Percentiles rank a stretch among this genome's conserved stretches.
Evolutionary conservation across 1,140 invertebrate genomes (phyloP).

Genomic region (Oreohelix idahoensis): DNA sequence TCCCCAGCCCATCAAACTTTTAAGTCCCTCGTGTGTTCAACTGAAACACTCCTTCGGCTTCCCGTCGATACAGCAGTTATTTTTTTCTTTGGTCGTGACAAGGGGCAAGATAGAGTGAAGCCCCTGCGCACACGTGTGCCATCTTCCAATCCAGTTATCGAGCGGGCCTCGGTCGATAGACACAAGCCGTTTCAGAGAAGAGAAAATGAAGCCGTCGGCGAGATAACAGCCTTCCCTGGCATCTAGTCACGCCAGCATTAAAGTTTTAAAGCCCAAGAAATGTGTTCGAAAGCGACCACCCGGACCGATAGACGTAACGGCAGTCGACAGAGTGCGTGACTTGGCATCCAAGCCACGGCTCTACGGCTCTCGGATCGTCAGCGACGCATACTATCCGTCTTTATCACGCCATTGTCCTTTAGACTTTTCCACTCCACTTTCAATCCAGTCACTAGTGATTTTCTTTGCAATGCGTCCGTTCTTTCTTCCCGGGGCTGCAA

Average conservation of each 20-base stretch:
- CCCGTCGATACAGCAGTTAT: background rate
- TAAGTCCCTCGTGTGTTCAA: background rate
- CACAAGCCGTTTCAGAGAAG: background rate
- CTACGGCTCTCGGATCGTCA: background rate
- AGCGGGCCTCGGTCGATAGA: constrained; percentile 9
- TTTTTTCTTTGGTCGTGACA: constrained; percentile 1
- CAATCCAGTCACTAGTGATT: background rate
- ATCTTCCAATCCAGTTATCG: background rate
- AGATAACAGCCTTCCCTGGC: constrained; percentile 27
- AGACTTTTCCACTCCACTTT: background rate
- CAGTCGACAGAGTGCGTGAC: constrained; percentile 23
- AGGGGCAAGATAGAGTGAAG: background rate
- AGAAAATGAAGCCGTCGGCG: constrained; percentile 29
- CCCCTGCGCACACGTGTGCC: background rate
- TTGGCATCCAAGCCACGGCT: constrained; percentile 10
- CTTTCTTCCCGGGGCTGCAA: background rate
- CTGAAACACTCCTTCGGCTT: background rate
- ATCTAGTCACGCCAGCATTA: constrained; percentile 31
- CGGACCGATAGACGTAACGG: constrained; percentile 21
- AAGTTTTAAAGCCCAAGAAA: constrained; percentile 28
- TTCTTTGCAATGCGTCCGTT: background rate
- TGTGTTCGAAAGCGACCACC: constrained; percentile 30
- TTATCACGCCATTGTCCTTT: background rate
- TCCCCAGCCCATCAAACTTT: background rate
- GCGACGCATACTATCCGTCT: background rate